phyloP scores from a whole-genome alignment of 2,888 invertebrate species.

The Microchrysa polita region DNA sequence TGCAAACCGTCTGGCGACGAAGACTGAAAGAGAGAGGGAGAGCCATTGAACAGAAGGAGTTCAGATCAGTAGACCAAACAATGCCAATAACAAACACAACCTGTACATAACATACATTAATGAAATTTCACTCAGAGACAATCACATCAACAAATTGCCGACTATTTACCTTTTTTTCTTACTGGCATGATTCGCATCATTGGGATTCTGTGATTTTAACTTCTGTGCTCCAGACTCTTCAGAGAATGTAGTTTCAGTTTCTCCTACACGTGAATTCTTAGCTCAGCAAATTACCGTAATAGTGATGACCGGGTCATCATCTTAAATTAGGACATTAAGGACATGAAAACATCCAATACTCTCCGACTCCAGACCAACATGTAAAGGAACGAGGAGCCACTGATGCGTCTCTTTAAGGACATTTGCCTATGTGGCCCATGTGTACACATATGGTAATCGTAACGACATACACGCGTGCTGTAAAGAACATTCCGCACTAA shows the following conservation, averaged over 20 bases:
- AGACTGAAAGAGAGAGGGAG: too few relatives aligned
- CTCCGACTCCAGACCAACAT: conserved; percentile 21
- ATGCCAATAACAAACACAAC: too few relatives aligned
- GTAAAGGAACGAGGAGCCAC: neutral
- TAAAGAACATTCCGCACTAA: conserved; percentile 5
- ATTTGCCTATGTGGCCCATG: neutral
- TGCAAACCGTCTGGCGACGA: too few relatives aligned
- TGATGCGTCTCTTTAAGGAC: conserved; percentile 27
- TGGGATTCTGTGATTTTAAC: neutral
- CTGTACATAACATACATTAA: neutral
- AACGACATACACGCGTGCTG: neutral
- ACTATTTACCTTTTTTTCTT: conserved; percentile 13
- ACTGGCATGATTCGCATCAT: neutral
- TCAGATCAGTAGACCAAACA: too few relatives aligned
- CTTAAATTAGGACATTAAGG: conserved; percentile 44
- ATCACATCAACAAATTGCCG: conserved; percentile 28
- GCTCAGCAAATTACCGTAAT: neutral
- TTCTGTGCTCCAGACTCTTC: too few relatives aligned
- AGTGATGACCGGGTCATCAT: conserved; percentile 30
- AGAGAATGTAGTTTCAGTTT: too few relatives aligned
- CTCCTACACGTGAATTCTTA: neutral
- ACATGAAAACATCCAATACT: conserved; percentile 45
- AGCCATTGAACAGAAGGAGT: too few relatives aligned
- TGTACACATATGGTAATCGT: neutral
- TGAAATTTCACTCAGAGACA: conserved; percentile 19